Conservation (phyloP, 2,113 vertebrate genomes). For the Phoxinus phoxinus region DNA sequence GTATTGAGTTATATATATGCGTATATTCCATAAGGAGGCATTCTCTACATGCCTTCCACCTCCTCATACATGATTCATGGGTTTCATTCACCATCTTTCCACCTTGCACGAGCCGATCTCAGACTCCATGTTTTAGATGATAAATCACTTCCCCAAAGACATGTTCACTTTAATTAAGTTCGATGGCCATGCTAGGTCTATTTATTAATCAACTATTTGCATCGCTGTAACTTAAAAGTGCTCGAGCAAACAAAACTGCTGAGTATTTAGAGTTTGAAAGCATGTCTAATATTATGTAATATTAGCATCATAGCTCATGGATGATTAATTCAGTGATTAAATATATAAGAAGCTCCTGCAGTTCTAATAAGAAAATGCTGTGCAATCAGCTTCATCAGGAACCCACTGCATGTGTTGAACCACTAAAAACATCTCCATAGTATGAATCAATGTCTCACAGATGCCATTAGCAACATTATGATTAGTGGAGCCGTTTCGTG, state of each 20-base stretch:
- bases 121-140: not conserved
- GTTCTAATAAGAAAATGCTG: not conserved
- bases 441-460: not conserved
- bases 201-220: constrained; percentile 35
- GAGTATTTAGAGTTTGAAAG: constrained; percentile 9
- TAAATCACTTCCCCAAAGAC: constrained; percentile 22
- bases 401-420: constrained; percentile 8
- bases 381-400: constrained; percentile 15
- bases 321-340: constrained; percentile 35
- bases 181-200: not conserved
- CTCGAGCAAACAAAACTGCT: not conserved
- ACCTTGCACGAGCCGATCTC: not conserved
- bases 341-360: constrained; percentile 23
- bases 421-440: not conserved
- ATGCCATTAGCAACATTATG: not conserved
- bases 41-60: not conserved
- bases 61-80: constrained; percentile 4
- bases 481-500: not conserved
- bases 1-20: constrained; percentile 24
- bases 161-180: constrained; percentile 1
- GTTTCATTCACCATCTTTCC: constrained; percentile 14
- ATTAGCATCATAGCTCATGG: constrained; percentile 15
- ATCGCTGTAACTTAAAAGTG: constrained; percentile 7
- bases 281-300: not conserved
- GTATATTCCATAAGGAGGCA: not conserved